phyloP scores from a whole-genome alignment of 2,888 invertebrate species.

The Melinaea marsaeus region DNA sequence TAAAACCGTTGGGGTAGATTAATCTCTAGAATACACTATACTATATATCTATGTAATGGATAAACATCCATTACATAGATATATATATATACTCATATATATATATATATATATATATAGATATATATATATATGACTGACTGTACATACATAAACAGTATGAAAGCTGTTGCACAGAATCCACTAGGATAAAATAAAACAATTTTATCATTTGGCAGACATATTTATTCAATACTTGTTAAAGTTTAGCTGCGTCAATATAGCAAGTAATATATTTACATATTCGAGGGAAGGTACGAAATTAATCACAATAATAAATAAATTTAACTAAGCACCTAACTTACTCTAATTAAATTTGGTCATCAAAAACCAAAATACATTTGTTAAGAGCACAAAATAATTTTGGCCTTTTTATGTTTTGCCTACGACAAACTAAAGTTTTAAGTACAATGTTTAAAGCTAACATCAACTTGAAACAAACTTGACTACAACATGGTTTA shows the following conservation, averaged over 20 bases:
- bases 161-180: neutral
- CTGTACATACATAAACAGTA: too few relatives aligned
- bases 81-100: too few relatives aligned
- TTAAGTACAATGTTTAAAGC: slow-evolving; percentile 58
- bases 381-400: slow-evolving; percentile 49
- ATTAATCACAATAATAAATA: slow-evolving; percentile 73
- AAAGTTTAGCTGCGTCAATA: slow-evolving; percentile 72
- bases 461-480: slow-evolving; percentile 61
- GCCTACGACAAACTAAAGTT: slow-evolving; percentile 52
- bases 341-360: slow-evolving; percentile 69
- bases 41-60: neutral
- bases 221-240: slow-evolving; percentile 75
- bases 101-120: too few relatives aligned
- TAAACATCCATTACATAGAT: too few relatives aligned
- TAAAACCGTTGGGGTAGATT: slow-evolving; percentile 40
- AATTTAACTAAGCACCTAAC: slow-evolving; percentile 60
- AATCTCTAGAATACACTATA: slow-evolving; percentile 29
- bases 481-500: slow-evolving; percentile 47
- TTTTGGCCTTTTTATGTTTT: slow-evolving; percentile 56
- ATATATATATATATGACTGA: neutral
- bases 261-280: slow-evolving; percentile 74
- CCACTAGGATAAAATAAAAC: slow-evolving; percentile 45
- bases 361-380: slow-evolving; percentile 54
- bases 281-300: slow-evolving; percentile 68
- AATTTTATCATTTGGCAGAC: slow-evolving; percentile 72